A percentile compares a stretch with the other conserved stretches of the same genome.
Evolutionary conservation across 2,797 vertebrate genomes (phyloP).

Genomic region (Columba guinea): DNA sequence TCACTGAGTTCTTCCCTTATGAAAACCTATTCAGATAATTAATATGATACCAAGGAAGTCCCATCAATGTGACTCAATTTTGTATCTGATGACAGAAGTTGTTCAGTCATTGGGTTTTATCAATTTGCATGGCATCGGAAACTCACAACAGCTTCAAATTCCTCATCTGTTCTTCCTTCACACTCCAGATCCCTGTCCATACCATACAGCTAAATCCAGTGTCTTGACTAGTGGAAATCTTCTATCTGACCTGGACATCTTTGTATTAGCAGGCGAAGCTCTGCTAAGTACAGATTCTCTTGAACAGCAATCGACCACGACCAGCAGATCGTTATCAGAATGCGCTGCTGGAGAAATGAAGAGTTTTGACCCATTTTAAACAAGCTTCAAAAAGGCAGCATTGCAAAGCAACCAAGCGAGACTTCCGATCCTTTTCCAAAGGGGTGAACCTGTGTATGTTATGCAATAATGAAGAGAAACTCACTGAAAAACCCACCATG

Average conservation of each 20-base stretch:
- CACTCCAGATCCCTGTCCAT: not conserved
- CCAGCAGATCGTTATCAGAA: not conserved
- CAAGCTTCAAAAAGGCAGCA: not conserved
- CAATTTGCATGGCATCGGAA: not conserved
- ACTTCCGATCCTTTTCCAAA: not conserved
- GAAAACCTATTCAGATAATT: not conserved
- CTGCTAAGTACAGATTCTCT: not conserved
- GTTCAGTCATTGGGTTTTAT: not conserved
- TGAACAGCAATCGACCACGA: not conserved
- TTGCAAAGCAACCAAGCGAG: not conserved
- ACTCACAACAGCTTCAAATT: not conserved
- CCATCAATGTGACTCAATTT: not conserved
- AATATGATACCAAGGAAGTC: not conserved
- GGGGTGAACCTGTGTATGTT: not conserved
- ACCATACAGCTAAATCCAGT: not conserved
- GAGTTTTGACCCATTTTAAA: slow-evolving; percentile 20
- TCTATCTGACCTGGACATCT: not conserved
- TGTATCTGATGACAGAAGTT: not conserved
- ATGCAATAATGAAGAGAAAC: not conserved
- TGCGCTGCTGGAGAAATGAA: not conserved
- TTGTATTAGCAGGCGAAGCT: not conserved
- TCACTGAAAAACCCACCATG: not conserved
- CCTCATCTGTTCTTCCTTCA: not conserved
- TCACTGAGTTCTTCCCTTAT: not conserved
- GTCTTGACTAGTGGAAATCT: not conserved